These are phyloP conservation scores for Drosophila paucipuncta DNA, from an alignment of 2,888 invertebrate genomes.

Conservation along the genomic window DNA sequence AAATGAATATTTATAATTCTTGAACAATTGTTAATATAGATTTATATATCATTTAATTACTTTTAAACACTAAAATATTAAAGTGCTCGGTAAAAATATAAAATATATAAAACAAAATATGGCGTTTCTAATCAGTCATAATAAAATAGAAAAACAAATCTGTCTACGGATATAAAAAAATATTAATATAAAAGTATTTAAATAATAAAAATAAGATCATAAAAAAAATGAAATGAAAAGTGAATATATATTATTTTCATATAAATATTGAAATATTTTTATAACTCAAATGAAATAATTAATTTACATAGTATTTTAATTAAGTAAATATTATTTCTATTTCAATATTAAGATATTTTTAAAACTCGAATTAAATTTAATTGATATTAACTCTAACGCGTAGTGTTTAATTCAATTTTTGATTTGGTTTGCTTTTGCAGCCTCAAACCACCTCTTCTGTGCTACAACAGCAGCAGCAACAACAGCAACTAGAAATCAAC, in stretches of 20 bases:
- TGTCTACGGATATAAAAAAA: not conserved
- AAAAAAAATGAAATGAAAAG: not conserved
- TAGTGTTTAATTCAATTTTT: not conserved
- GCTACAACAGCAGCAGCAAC: not conserved
- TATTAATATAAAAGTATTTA: not conserved
- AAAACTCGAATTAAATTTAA: not conserved
- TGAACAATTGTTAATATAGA: not conserved
- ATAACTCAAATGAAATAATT: not conserved
- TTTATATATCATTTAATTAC: not conserved
- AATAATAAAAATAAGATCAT: not conserved
- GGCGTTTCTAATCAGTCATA: not conserved
- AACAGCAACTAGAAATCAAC: not conserved
- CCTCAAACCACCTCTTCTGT: not conserved
- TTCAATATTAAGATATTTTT: not conserved
- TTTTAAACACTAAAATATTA: not conserved
- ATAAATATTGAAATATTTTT: not conserved
- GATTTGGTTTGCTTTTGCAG: not conserved
- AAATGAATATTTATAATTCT: not conserved
- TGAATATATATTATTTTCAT: not conserved
- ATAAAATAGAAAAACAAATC: not conserved
- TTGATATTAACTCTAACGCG: not conserved
- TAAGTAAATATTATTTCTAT: not conserved
- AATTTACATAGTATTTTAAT: not conserved
- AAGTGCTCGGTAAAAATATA: not conserved
- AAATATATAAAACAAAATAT: not conserved